phyloP scores from a whole-genome alignment of 2,113 vertebrate species.

The Microcebus jonahi region DNA sequence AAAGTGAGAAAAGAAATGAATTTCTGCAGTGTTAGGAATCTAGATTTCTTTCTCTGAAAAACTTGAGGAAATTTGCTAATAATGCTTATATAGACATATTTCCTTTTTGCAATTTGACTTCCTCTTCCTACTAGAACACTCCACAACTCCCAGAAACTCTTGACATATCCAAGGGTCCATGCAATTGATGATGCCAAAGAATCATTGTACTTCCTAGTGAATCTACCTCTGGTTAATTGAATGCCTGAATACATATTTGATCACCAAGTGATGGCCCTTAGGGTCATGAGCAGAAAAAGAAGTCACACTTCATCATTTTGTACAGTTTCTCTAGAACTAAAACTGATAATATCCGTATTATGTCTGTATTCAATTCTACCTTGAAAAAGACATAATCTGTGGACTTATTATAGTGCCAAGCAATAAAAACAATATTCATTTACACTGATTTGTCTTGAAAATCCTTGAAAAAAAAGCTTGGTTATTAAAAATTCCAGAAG shows the following conservation, averaged over 20 bases:
- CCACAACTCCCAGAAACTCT: background rate
- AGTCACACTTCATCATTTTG: background rate
- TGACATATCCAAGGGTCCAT: background rate
- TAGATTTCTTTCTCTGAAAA: background rate
- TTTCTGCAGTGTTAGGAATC: constrained; percentile 1
- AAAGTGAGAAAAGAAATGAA: background rate
- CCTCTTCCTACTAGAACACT: background rate
- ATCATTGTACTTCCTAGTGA: background rate
- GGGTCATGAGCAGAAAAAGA: background rate
- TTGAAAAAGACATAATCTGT: background rate
- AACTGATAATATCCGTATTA: background rate
- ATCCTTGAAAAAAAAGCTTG: background rate
- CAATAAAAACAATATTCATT: background rate
- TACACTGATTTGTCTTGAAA: background rate
- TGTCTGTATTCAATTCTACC: background rate
- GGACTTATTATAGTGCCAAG: background rate
- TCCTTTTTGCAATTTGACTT: background rate
- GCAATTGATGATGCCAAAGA: background rate
- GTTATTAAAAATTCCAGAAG: background rate
- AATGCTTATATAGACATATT: background rate
- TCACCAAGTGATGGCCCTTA: background rate
- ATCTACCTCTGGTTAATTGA: background rate
- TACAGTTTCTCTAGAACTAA: background rate
- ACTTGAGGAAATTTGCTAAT: background rate
- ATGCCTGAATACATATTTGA: background rate